Evolutionary conservation across 2,888 invertebrate genomes (phyloP).

Genomic region (Volucella inflata): DNA sequence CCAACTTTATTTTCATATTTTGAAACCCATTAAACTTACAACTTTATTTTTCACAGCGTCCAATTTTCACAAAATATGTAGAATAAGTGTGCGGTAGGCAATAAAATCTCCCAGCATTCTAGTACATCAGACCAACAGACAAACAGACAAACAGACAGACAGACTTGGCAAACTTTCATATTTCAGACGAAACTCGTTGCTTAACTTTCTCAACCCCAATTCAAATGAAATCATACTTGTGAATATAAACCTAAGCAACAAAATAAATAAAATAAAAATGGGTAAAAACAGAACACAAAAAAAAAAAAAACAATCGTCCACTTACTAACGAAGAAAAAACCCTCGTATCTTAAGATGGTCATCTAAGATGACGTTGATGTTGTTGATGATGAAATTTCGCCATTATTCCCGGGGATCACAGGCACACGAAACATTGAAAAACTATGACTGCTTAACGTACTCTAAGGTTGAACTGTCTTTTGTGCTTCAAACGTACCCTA

Average conservation of each 20-base stretch:
- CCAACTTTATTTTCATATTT: constrained; percentile 11
- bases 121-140: no score
- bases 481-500: constrained; percentile 40
- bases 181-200: constrained; percentile 71
- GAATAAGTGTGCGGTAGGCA: constrained; percentile 45
- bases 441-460: neutral
- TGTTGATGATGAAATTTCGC: constrained; percentile 59
- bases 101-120: constrained; percentile 37
- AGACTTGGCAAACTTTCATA: constrained; percentile 64
- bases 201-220: constrained; percentile 73
- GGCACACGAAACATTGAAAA: constrained; percentile 18
- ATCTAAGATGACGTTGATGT: constrained; percentile 53
- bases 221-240: constrained; percentile 67
- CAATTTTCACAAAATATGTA: constrained; percentile 50
- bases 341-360: constrained; percentile 64
- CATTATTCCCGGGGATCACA: constrained; percentile 44
- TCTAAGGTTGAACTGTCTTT: constrained; percentile 10
- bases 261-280: neutral
- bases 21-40: constrained; percentile 47
- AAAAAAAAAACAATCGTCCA: constrained; percentile 6
- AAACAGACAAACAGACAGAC: neutral
- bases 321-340: constrained; percentile 23
- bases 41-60: constrained; percentile 35
- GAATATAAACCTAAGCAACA: neutral
- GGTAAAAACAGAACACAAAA: neutral